These are phyloP conservation scores for Cygnus atratus DNA, from an alignment of 2,113 vertebrate genomes.

Conservation along the genomic window DNA sequence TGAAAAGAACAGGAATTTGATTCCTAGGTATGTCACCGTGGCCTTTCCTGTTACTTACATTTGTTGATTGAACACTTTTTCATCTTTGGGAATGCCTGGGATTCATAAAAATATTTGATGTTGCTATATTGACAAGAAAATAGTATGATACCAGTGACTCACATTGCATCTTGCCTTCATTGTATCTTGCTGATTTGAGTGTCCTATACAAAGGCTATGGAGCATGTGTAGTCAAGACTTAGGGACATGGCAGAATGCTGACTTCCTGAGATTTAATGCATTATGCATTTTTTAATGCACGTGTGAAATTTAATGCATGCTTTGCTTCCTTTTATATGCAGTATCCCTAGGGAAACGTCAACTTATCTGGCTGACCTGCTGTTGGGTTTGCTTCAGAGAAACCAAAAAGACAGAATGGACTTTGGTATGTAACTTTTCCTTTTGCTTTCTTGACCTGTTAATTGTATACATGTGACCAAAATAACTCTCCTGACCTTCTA, in stretches of 20 bases:
- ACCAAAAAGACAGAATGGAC: slow-evolving; percentile 96
- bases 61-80: slow-evolving; percentile 15
- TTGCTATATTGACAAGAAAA: neutral
- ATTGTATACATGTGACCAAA: neutral
- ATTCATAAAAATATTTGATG: neutral
- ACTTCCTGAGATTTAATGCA: neutral
- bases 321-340: slow-evolving; percentile 53
- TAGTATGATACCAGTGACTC: neutral
- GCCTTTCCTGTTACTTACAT: neutral
- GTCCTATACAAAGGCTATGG: neutral
- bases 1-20: slow-evolving; percentile 94
- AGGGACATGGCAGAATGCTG: neutral
- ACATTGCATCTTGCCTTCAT: neutral
- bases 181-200: neutral
- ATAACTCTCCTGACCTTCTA: slow-evolving; percentile 15
- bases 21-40: slow-evolving; percentile 85
- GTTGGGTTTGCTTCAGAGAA: slow-evolving; percentile 93
- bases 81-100: neutral
- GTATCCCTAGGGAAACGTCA: slow-evolving; percentile 95
- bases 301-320: neutral
- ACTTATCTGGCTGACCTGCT: slow-evolving; percentile 86
- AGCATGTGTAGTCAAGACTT: neutral
- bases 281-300: neutral
- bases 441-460: neutral
- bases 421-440: slow-evolving; percentile 83